phyloP scores from a whole-genome alignment of 2,113 vertebrate genomes.

The Dolichallabes microphthalmus region DNA sequence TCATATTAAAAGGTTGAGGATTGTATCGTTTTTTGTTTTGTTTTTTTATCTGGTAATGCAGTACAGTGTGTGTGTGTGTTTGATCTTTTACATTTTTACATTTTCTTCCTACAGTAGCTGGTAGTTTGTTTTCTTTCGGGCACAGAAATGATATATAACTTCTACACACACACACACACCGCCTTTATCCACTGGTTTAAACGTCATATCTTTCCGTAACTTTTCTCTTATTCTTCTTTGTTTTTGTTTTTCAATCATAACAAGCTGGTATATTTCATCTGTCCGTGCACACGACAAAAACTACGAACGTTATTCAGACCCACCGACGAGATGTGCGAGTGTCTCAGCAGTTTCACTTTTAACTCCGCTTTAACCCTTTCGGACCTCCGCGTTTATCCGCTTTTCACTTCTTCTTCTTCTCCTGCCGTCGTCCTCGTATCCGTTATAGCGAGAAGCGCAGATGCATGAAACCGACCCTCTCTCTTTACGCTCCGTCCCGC shows the following conservation, averaged over 20 bases:
- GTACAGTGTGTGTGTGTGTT: conserved; percentile 1
- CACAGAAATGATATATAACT: conserved; percentile 37
- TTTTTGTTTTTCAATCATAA: neutral
- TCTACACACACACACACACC: neutral
- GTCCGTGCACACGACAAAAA: neutral
- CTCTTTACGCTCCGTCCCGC: neutral
- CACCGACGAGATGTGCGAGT: neutral
- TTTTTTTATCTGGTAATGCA: conserved; percentile 46
- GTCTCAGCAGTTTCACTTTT: neutral
- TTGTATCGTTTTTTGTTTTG: conserved; percentile 53
- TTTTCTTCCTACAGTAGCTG: conserved; percentile 27
- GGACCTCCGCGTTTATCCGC: neutral
- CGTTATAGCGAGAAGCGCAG: no score
- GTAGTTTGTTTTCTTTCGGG: conserved; percentile 32
- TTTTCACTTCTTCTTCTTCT: neutral
- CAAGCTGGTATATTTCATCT: conserved; percentile 19
- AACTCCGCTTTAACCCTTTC: neutral
- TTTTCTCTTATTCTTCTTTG: conserved; percentile 29
- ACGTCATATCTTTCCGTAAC: conserved; percentile 57
- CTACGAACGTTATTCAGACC: conserved; percentile 29
- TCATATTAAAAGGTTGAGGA: conserved; percentile 66
- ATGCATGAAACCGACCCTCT: no score
- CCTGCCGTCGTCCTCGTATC: no score
- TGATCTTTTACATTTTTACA: conserved; percentile 24
- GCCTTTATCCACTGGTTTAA: conserved; percentile 46